Evolutionary conservation across 2,113 vertebrate species (phyloP), one percentile per base, ranked within the genome.

Genomic region (Cinclus cinclus): DNA sequence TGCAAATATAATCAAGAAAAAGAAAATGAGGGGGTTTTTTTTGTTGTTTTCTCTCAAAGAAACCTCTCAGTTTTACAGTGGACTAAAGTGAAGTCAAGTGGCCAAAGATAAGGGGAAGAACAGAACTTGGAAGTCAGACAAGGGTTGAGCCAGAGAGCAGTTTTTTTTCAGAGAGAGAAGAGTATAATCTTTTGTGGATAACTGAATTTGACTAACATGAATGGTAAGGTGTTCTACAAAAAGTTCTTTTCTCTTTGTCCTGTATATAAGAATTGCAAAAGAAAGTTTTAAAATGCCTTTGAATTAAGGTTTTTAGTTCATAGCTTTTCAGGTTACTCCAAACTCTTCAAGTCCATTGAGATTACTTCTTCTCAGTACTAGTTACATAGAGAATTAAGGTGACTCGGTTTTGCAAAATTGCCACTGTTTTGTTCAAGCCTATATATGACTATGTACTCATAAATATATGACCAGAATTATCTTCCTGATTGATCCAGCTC

Each of bases 1-100:
- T 92, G 85, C 60, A 94, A 94, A 92, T 94, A 94, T 96, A 95
- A 94, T 95, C 83, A 94, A 87, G 73, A 75, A 90, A 86, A 87
- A 71, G 82, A 83, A 96, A 96, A 96, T 89, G 2, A 89, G 41
- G 63, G 41, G 3, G 41, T 83, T 93, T 89, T 91, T 97, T 39
- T 55, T 75, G 49, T 71, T 86, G 28, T 22, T 89, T 95, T 93
- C 53, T 90, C 55, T 94, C 69, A 92, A 81, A 94, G 60, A 88
- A 81, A 11, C 4, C 16, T 93, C 64, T 95, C 21, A n/a, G 64
- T 94, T 94, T 78, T 89, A 71, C 22, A 71, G 52, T 0, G 0
- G 56, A 77, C 68, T 81, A 86, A 88, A 95, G 41, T 70, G 75
- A 83, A 90, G 79, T 90, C 64, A 93, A 90, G 67, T 86, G 83